Base-by-base conservation (phyloP, 2,888 invertebrate species). In the Norana najaformis region DNA sequence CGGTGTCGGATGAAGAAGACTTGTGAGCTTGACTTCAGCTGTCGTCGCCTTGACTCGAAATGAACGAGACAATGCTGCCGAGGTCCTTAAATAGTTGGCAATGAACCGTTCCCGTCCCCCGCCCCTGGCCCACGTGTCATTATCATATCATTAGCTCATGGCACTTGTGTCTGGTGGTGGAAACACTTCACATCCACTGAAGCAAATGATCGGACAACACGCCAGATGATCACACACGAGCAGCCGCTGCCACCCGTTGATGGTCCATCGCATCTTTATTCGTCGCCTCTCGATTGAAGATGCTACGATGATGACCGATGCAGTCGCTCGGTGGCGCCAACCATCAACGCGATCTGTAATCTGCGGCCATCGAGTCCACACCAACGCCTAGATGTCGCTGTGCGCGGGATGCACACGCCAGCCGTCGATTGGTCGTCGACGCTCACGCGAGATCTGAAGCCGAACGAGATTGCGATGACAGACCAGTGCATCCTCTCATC, bases 41-140 rank as follows among this genome's bases (percentile, higher is more conserved):
- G 69, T 69, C 69, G 69, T 69, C n/a, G 69, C n/a, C 69, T 69
- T 69, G 69, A n/a, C n/a, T 69, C 69, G 69, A 69, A n/a, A 69
- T 69, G 69, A 16, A 69, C n/a, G 69, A 69, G n/a, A 8, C 69
- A n/a, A 30, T 69, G 69, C 11, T 69, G 30, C 69, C n/a, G 30
- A n/a, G 8, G n/a, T 69, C 69, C 69, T 69, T 69, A 69, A 69
- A 69, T 69, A 69, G 69, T n/a, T 69, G 69, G n/a, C 69, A 5
- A 30, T 11, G 30, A n/a, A 0, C 69, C 3, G 69, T n/a, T 16
- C 69, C 69, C 69, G 69, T 69, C n/a, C 69, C 69, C 16, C 69
- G 13, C 69, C 69, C 69, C n/a, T 11, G 16, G 30, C 16, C 11
- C n/a, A 69, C 69, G 30, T n/a, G 69, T 69, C n/a, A 69, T 69